Evolutionary conservation across 1,140 invertebrate genomes (phyloP), one percentile per base, ranked within the genome.

Genomic region (Leucophenga varia): DNA sequence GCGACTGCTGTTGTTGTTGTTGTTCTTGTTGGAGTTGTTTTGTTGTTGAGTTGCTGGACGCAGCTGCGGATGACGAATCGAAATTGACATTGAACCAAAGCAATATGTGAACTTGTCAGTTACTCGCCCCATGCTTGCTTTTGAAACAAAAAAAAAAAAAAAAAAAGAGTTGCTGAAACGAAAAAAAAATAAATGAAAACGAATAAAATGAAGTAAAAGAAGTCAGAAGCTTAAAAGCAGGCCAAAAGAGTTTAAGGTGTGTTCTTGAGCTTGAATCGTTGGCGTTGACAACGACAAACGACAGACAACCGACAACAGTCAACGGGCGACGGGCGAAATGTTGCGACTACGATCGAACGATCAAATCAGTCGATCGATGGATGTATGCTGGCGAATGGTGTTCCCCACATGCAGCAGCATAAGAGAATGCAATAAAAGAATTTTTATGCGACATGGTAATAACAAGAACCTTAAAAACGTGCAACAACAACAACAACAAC

Each of bases 31-130:
- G 22, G 22, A 16, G 25, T 12, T 12, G 13, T 12, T 16, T 32
- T 36, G 25, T 19, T 40, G 49, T 54, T 50, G 67, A 63, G 59
- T 56, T 59, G 63, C 53, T 51, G 53, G 59, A 67, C 63, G 63
- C 63, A 69, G 65, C 65, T 69, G 65, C 58, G 65, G 58, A 70
- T 69, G 65, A 69, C 65, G 65, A 69, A 69, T 69, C 61, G 65
- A 64, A 69, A 69, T 69, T 69, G 65, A 69, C 65, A 70, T 70
- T 69, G 65, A 69, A 69, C 64, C 53, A 58, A 55, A 59, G 57
- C 47, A 22, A 28, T 22, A 45, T 17, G 30, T 17, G 20, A 13
- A 16, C 21, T 16, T 20, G 25, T 14, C 12, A 21, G 12, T 34
- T 7, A 25, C 45, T 49, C 57, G 51, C 46, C 56, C 44, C 45